Base-by-base conservation (phyloP, 2,113 vertebrate species). In the Delphinapterus leucas region DNA sequence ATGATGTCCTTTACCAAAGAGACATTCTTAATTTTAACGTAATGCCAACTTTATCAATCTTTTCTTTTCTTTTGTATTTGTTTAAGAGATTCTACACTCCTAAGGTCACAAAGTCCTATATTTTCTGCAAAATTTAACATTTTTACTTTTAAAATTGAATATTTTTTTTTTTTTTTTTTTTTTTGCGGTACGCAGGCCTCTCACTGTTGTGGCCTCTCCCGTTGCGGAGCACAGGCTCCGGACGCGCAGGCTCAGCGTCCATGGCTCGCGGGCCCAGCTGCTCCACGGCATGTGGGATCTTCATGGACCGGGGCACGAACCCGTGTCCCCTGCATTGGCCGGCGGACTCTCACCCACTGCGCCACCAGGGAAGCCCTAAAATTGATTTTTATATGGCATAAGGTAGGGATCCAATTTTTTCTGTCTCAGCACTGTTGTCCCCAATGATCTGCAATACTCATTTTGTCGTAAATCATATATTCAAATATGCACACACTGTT, bases 101-200 rank as follows among this genome's bases (percentile, higher is more conserved):
- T 3, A 44, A 44, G 12, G 25, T 44, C 41, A 93, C 41, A 88
- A 55, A 90, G 38, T 60, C 18, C 36, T 67, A 71, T n/a, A 12
- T 77, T 93, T 88, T 84, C 41, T 81, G 90, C 65, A 61, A 81
- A 70, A 63, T 86, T 82, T 89, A 53, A 86, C n/a, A 71, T 79
- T 94, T 95, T 90, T 83, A 68, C 38, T 33, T 86, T 76, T 87
- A 94, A 97, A 90, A 71, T 79, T 38, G 38, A 38, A n/a, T n/a
- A n/a, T n/a, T n/a, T n/a, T n/a, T 38, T 38, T 38, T 38, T 38
- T 38, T 38, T 38, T 38, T 38, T 38, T 38, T 38, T 38, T 38
- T 38, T 38, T 38, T 38, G 38, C 38, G 38, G 38, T 38, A 38
- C 3, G 38, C 38, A 4, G 38, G 38, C 38, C 38, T 38, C 38